Evolutionary conservation across 1,140 invertebrate genomes (phyloP).

Genomic region (Choristoneura fumiferana): DNA sequence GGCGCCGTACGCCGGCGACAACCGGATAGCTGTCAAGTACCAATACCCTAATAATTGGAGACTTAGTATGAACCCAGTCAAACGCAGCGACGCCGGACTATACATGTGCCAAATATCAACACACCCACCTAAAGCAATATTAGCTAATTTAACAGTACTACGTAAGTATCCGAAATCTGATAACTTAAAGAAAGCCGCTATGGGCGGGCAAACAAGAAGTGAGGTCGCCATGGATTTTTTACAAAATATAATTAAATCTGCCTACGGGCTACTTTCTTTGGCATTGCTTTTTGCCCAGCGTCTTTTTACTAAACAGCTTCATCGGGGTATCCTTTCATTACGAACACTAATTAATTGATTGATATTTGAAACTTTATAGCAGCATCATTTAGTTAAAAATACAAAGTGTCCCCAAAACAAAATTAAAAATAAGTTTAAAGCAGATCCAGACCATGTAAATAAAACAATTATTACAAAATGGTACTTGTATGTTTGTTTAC

Average conservation of each 20-base stretch:
- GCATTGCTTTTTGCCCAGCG: too few relatives aligned
- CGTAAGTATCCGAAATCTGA: constrained; percentile 62
- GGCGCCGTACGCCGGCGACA: constrained; percentile 85
- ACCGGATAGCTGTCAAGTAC: constrained; percentile 84
- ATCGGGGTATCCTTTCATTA: neutral
- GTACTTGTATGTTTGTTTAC: too few relatives aligned
- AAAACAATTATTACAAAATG: too few relatives aligned
- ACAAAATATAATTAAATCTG: too few relatives aligned
- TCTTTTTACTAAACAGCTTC: too few relatives aligned
- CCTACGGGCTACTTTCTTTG: too few relatives aligned
- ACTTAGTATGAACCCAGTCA: constrained; percentile 87
- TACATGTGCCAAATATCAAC: constrained; percentile 94
- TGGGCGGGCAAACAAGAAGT: too few relatives aligned
- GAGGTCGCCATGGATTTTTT: too few relatives aligned
- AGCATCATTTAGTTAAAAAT: neutral
- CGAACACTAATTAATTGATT: neutral
- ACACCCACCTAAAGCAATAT: constrained; percentile 86
- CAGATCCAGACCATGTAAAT: too few relatives aligned
- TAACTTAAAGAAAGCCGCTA: too few relatives aligned
- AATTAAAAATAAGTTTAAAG: too few relatives aligned
- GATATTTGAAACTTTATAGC: neutral
- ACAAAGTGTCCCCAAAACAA: neutral
- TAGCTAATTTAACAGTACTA: constrained; percentile 81
- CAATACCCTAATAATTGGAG: constrained; percentile 93
- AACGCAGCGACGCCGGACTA: constrained; percentile 85